Base-by-base conservation (phyloP, 1,140 invertebrate species). In the Meloidogyne exigua region DNA sequence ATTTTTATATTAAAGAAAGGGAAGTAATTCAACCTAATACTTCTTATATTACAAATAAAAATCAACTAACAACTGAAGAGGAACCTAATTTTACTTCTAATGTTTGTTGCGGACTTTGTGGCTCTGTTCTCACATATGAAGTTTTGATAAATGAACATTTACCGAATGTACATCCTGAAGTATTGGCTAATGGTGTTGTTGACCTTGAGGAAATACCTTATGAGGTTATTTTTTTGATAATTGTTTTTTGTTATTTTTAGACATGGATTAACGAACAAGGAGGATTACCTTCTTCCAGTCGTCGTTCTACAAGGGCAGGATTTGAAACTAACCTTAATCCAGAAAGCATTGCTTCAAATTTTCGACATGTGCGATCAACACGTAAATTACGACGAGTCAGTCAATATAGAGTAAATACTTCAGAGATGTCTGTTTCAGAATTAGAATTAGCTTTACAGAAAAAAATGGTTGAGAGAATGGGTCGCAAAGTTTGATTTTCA, bases 401-500 rank as follows among this genome's bases (percentile, higher is more conserved):
- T 65, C 84, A 84, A 73, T 83, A 86, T 39, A 83, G 85, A 13
- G 86, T 87, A 5, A 87, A 87, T 73, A 86, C 81, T 4, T 70
- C 69, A 57, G 80, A 85, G 64, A 87, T 87, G 85, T 57, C 76
- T 21, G 18, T 87, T 15, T 21, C 32, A 4, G 74, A 87, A 71
- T 72, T 87, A 76, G 85, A 87, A 63, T 62, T 68, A 23, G 83
- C 83, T 36, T 57, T 87, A 18, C 80, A 84, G 25, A 79, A 81
- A 49, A 87, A 87, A 72, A 85, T 87, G 84, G 83, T 87, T 25
- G 85, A 87, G 70, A 87, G 88, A 72, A 84, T 87, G 86, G 83
- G 85, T 28, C 73, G 85, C 25, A 79, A 79, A 69, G 77, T 79
- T 25, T 66, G 0, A 18, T 18, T 13, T 7, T 44, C 11, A 11